Evolutionary conservation across 1,140 invertebrate species (phyloP).

Genomic region (Chironomus striatipennis): DNA sequence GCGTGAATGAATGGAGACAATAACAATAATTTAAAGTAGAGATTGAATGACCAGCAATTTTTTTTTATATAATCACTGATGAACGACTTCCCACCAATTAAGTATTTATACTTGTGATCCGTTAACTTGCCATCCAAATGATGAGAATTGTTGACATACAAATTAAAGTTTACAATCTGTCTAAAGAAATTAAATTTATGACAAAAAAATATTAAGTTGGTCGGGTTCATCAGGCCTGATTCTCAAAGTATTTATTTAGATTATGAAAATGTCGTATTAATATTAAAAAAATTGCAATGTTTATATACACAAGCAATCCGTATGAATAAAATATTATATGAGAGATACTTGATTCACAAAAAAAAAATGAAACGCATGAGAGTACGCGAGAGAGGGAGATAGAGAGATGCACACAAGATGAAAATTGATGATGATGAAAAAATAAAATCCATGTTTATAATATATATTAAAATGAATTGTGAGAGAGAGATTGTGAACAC

Average conservation of each 20-base stretch:
- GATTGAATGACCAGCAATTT: not conserved
- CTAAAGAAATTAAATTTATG: not conserved
- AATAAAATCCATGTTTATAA: conserved; percentile 1
- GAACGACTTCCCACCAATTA: not conserved
- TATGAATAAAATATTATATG: no score
- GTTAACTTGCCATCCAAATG: no score
- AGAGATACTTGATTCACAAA: no score
- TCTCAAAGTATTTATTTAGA: no score
- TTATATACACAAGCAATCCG: no score
- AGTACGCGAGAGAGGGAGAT: not conserved
- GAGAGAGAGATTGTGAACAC: conserved; percentile 14
- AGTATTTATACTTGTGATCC: no score
- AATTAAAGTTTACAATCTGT: conserved; percentile 14
- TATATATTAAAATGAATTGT: not conserved
- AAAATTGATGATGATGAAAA: conserved; percentile 15
- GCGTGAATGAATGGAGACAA: no score
- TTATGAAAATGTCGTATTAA: no score
- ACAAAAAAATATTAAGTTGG: not conserved
- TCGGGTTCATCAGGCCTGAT: no score
- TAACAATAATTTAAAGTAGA: no score
- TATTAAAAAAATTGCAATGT: no score
- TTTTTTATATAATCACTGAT: not conserved
- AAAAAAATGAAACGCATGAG: no score
- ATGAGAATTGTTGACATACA: conserved; percentile 12
- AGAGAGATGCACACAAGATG: not conserved